phyloP scores from a whole-genome alignment of 2,113 vertebrate genomes.

The human region GRCh38 chr2:9389501-9390000 shows the following conservation, averaged over 20 bases:
- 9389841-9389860: background rate
- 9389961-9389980: too few relatives aligned
- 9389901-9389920: background rate
- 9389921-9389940: background rate
- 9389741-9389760: fast-evolving
- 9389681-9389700: background rate
- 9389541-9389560: fast-evolving
- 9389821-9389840: fast-evolving
- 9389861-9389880: background rate
- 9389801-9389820: background rate
- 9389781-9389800: fast-evolving
- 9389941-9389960: background rate
- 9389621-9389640: background rate
- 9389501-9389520: background rate
- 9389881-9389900: background rate
- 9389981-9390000: background rate
- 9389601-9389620: background rate
- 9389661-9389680: background rate
- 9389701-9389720: background rate
- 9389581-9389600: too few relatives aligned
- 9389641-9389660: background rate
- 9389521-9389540: fast-evolving
- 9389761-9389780: too few relatives aligned
- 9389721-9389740: background rate
- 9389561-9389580: background rate